These are phyloP conservation scores for Acronicta alni DNA, from an alignment of 2,888 invertebrate genomes.

Conservation along the genomic window DNA sequence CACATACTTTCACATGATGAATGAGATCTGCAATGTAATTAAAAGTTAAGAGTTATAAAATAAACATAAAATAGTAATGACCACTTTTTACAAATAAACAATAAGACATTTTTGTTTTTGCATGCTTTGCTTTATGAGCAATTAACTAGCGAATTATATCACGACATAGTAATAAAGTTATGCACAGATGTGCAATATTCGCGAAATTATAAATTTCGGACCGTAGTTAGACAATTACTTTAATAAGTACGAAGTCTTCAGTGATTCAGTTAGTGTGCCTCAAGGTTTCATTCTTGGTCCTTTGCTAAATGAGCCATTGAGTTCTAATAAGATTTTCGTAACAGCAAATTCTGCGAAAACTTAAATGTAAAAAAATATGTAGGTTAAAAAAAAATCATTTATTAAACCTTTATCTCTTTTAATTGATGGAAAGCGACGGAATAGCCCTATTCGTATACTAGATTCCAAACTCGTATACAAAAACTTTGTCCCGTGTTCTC, in stretches of 20 bases:
- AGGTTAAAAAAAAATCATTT: too few relatives aligned
- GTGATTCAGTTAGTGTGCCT: neutral
- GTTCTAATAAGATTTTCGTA: too few relatives aligned
- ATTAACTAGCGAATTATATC: constrained; percentile 6
- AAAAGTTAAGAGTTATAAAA: constrained; percentile 30
- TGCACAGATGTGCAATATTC: neutral
- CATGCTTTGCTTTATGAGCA: constrained; percentile 10
- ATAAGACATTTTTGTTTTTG: constrained; percentile 4
- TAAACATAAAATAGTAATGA: constrained; percentile 21
- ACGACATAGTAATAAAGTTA: neutral
- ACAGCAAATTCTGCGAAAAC: too few relatives aligned
- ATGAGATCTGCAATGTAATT: constrained; percentile 46
- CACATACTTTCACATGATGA: constrained; percentile 66
- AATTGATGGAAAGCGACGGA: too few relatives aligned
- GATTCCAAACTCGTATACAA: neutral
- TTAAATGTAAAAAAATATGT: too few relatives aligned
- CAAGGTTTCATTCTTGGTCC: neutral
- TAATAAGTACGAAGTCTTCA: too few relatives aligned
- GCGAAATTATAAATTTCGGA: too few relatives aligned
- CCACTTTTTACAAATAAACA: constrained; percentile 15
- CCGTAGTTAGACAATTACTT: too few relatives aligned
- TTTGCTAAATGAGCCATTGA: too few relatives aligned
- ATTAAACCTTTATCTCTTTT: too few relatives aligned
- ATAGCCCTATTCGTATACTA: too few relatives aligned
- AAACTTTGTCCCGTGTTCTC: constrained; percentile 22